These are phyloP conservation scores for Manduca sexta DNA, from an alignment of 1,140 invertebrate genomes.

Conservation along the genomic window DNA sequence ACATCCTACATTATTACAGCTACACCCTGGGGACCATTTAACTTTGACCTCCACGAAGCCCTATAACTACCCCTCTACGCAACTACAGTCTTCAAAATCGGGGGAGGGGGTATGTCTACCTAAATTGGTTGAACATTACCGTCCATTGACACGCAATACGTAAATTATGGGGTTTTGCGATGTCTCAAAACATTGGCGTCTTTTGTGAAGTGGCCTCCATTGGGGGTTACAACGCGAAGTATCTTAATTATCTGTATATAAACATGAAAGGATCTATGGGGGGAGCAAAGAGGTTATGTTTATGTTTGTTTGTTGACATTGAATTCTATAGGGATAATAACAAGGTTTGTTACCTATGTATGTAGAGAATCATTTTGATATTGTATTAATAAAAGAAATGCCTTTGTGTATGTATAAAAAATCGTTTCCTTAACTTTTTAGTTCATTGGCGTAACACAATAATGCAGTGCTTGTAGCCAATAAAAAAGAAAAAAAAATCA, in stretches of 20 bases:
- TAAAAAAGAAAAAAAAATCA: too few relatives aligned
- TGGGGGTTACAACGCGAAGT: slow-evolving; percentile 6
- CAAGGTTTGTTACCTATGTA: too few relatives aligned
- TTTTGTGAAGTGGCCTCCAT: slow-evolving; percentile 24
- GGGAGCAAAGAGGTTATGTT: too few relatives aligned
- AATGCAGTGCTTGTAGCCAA: too few relatives aligned
- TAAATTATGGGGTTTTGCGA: slow-evolving; percentile 39
- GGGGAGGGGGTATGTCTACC: slow-evolving; percentile 1
- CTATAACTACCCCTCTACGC: background rate
- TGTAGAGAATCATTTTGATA: too few relatives aligned
- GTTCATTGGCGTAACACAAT: too few relatives aligned
- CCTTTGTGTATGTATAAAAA: too few relatives aligned
- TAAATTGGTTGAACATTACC: slow-evolving; percentile 16
- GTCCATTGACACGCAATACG: slow-evolving; percentile 35
- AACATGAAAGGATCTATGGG: too few relatives aligned
- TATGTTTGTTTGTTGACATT: too few relatives aligned
- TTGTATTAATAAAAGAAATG: too few relatives aligned
- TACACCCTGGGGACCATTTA: slow-evolving; percentile 6
- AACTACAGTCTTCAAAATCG: background rate
- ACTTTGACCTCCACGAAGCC: slow-evolving; percentile 6
- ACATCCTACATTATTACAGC: slow-evolving; percentile 12
- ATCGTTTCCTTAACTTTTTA: too few relatives aligned
- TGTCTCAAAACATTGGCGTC: slow-evolving; percentile 25
- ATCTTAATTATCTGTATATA: background rate
- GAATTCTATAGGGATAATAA: too few relatives aligned